Conservation (phyloP, 2,888 invertebrate genomes). For the Cosmopolites sordidus region DNA sequence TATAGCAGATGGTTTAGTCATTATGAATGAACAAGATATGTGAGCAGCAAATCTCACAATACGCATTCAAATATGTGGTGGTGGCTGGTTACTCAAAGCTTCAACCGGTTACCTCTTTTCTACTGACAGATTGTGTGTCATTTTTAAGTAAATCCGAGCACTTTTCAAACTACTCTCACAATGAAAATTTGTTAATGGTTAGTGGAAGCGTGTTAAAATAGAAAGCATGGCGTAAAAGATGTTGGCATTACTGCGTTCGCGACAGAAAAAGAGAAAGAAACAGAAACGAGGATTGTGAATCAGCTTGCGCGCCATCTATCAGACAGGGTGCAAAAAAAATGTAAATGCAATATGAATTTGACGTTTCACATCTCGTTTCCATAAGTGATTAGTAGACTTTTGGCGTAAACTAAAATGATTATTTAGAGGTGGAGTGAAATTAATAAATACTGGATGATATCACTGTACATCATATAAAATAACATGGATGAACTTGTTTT, state of each 20-base stretch:
- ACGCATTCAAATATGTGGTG: no score
- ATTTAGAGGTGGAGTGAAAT: slow-evolving; percentile 5
- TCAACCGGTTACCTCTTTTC: no score
- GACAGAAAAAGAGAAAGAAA: not conserved
- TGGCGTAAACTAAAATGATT: not conserved
- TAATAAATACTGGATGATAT: no score
- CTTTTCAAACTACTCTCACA: no score
- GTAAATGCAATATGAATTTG: slow-evolving; percentile 21
- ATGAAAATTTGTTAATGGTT: not conserved
- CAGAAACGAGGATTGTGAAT: slow-evolving; percentile 15
- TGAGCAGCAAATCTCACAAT: no score
- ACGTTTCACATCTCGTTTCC: slow-evolving; percentile 29
- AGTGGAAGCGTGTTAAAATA: not conserved
- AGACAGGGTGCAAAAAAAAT: slow-evolving; percentile 12
- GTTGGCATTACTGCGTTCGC: slow-evolving; percentile 9
- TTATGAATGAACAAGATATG: no score
- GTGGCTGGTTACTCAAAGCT: no score
- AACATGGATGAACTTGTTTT: no score
- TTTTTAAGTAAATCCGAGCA: no score
- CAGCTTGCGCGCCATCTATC: slow-evolving; percentile 24
- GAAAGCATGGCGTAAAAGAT: not conserved
- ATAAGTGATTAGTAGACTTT: not conserved
- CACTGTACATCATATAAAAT: no score
- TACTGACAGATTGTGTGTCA: no score
- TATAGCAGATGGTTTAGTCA: no score